These are phyloP conservation scores for Oophaga pumilio DNA, from an alignment of 2,113 vertebrate genomes.

Conservation along the genomic window DNA sequence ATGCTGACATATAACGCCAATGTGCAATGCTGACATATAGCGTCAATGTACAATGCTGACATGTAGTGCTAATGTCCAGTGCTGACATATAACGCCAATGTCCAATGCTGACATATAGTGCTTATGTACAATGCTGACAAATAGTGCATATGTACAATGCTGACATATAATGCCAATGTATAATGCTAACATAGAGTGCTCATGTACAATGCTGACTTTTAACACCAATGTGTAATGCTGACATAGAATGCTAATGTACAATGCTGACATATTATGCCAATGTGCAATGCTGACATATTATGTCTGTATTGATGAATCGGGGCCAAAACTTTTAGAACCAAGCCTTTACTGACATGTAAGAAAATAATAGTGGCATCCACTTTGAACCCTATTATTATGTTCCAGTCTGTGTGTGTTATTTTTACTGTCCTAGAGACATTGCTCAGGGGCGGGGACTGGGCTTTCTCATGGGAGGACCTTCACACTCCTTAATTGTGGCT, in stretches of 20 bases:
- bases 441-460: not conserved
- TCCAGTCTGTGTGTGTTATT: not conserved
- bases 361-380: not conserved
- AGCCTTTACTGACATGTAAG: not conserved
- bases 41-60: not conserved
- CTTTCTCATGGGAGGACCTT: not conserved
- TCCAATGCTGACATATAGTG: not conserved
- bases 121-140: not conserved
- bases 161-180: not conserved
- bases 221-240: not conserved
- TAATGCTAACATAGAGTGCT: not conserved
- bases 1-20: not conserved
- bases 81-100: not conserved
- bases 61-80: not conserved
- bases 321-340: not conserved
- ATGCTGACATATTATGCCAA: not conserved
- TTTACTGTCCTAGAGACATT: not conserved
- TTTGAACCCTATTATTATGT: not conserved
- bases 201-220: not conserved
- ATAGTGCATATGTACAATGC: not conserved
- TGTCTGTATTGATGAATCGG: too few species aligned
- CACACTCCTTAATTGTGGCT: not conserved
- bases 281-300: not conserved
- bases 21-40: not conserved
- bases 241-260: not conserved